Conservation (phyloP, 2,888 invertebrate genomes). For the Xiphydria camelus region DNA sequence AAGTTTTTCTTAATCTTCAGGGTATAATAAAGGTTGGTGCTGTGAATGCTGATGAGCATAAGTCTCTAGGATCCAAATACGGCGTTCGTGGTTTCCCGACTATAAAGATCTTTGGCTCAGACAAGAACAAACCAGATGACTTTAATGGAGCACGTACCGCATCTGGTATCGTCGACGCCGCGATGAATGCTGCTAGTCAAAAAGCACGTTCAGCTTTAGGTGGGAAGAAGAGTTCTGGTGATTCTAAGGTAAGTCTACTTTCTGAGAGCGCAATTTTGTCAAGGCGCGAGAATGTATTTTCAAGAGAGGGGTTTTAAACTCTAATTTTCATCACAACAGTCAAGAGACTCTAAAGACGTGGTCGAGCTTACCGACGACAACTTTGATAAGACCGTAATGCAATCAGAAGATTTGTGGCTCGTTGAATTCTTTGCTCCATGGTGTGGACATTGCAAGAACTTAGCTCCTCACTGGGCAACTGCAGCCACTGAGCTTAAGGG, state of each 20-base stretch:
- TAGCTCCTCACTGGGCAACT: slow-evolving; percentile 95
- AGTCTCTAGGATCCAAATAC: slow-evolving; percentile 77
- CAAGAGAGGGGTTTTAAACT: slow-evolving; percentile 1
- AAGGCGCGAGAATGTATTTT: not conserved
- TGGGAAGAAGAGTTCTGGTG: slow-evolving; percentile 59
- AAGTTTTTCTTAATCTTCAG: slow-evolving; percentile 56
- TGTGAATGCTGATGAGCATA: slow-evolving; percentile 89
- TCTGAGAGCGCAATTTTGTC: too few species aligned
- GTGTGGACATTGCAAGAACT: slow-evolving; percentile 96
- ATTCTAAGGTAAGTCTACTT: slow-evolving; percentile 24
- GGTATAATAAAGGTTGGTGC: slow-evolving; percentile 94
- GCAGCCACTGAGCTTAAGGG: slow-evolving; percentile 95
- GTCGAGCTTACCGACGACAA: slow-evolving; percentile 94
- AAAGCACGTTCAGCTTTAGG: slow-evolving; percentile 74
- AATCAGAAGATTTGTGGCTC: slow-evolving; percentile 95
- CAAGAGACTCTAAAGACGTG: slow-evolving; percentile 66
- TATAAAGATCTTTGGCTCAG: slow-evolving; percentile 88
- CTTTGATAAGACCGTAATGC: slow-evolving; percentile 87
- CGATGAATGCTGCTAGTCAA: slow-evolving; percentile 74
- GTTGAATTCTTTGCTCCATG: slow-evolving; percentile 98
- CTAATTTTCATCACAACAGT: too few species aligned
- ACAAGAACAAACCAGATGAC: slow-evolving; percentile 82
- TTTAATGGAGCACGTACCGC: slow-evolving; percentile 87
- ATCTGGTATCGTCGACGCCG: slow-evolving; percentile 82
- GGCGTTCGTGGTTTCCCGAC: slow-evolving; percentile 93